A percentile compares a stretch with the other conserved stretches of the same genome.
phyloP scores from a whole-genome alignment of 2,888 invertebrate species.

The Scrobipalpa costella region DNA sequence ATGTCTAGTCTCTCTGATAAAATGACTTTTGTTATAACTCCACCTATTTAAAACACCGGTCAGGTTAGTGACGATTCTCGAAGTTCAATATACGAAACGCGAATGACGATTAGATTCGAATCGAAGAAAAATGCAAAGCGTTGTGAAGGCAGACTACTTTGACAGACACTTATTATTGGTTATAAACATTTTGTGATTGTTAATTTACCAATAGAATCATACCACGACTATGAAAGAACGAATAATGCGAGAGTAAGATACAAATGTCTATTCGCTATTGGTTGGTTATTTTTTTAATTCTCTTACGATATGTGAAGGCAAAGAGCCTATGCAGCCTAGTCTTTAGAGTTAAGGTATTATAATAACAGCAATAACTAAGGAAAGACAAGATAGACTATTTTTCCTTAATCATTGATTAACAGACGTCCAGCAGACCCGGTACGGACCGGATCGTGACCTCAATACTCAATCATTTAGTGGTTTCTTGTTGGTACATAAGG shows the following conservation, averaged over 20 bases:
- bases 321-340: no score
- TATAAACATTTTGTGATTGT: neutral
- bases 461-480: no score
- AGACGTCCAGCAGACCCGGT: no score
- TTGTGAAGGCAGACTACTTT: neutral
- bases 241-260: conserved; percentile 38
- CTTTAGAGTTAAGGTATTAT: no score
- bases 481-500: no score
- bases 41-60: conserved; percentile 12
- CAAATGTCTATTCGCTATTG: conserved; percentile 69
- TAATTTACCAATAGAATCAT: conserved; percentile 14
- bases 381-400: no score
- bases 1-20: conserved; percentile 39
- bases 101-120: neutral
- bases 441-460: no score
- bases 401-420: no score
- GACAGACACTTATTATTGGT: conserved; percentile 11
- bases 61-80: conserved; percentile 19
- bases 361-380: no score
- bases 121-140: conserved; percentile 1
- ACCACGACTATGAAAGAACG: conserved; percentile 23
- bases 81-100: neutral
- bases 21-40: conserved; percentile 1
- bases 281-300: no score
- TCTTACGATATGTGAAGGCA: no score